Evolutionary conservation across 30 jellyfish, hydroid and myxozoan genomes (phyloP).

Genomic region (Pelagia noctiluca): DNA sequence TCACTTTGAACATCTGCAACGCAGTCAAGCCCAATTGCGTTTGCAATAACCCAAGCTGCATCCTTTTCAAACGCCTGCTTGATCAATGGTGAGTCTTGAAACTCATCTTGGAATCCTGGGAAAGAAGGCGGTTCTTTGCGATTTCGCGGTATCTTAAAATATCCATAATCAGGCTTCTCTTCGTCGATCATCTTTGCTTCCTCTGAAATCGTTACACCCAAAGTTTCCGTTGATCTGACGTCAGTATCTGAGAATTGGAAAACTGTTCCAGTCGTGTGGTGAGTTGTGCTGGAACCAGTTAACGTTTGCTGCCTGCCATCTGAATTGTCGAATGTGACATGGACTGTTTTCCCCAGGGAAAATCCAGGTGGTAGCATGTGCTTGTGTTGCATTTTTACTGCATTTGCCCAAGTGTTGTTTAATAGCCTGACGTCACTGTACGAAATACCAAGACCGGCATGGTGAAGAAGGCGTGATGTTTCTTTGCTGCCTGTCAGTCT

Average conservation of each 20-base stretch:
- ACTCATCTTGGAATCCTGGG: slow-evolving; percentile 51
- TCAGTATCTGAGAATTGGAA: slow-evolving; percentile 30
- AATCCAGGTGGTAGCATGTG: slow-evolving; percentile 52
- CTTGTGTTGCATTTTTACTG: slow-evolving; percentile 29
- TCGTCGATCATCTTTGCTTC: slow-evolving; percentile 49
- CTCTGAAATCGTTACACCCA: slow-evolving; percentile 12
- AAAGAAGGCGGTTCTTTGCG: slow-evolving; percentile 45
- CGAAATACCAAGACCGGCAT: slow-evolving; percentile 51
- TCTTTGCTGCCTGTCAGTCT: slow-evolving; percentile 11
- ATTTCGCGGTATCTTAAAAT: slow-evolving; percentile 59
- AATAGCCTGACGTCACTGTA: slow-evolving; percentile 28
- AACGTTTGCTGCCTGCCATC: slow-evolving; percentile 60
- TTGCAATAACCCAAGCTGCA: slow-evolving; percentile 57
- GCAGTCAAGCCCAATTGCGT: slow-evolving; percentile 59
- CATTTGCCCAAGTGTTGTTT: slow-evolving; percentile 26
- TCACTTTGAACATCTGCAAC: slow-evolving; percentile 32
- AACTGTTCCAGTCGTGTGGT: slow-evolving; percentile 64
- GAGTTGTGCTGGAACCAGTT: slow-evolving; percentile 33
- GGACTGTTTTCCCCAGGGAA: slow-evolving; percentile 39
- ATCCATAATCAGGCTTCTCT: slow-evolving; percentile 61
- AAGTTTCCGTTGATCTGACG: slow-evolving; percentile 31
- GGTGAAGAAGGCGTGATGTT: slow-evolving; percentile 23
- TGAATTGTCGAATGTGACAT: slow-evolving; percentile 54
- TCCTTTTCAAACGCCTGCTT: slow-evolving; percentile 49
- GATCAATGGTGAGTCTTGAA: slow-evolving; percentile 40